Conservation (phyloP, 2,888 invertebrate genomes). For the Hypercompe scribonia region DNA sequence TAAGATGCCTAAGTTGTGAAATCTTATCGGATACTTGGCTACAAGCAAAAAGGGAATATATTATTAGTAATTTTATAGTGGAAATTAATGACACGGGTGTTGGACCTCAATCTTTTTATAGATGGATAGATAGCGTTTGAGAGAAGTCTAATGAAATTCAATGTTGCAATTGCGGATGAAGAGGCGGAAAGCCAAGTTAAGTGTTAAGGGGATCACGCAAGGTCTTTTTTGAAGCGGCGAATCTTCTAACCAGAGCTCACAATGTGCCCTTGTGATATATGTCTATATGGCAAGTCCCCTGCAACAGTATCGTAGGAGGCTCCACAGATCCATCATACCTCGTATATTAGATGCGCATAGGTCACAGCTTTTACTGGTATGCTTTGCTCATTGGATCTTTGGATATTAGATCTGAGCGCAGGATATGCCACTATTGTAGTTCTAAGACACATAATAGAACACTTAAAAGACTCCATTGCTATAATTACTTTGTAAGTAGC, state of each 20-base stretch:
- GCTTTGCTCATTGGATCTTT: no score
- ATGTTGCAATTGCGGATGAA: background rate
- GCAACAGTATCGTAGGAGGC: no score
- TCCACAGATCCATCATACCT: background rate
- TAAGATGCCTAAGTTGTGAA: background rate
- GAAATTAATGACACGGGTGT: background rate
- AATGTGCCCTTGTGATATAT: no score
- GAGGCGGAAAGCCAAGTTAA: no score
- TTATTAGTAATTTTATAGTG: background rate
- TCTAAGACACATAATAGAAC: no score
- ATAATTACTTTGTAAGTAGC: background rate
- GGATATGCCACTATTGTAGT: no score
- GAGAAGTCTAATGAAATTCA: background rate
- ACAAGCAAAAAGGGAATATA: background rate
- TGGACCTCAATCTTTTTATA: background rate
- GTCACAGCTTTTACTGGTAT: no score
- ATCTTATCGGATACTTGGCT: background rate
- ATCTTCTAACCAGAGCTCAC: background rate
- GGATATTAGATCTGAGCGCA: no score
- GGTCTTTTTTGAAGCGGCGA: background rate
- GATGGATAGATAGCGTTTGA: background rate
- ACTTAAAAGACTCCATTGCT: background rate
- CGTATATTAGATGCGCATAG: background rate
- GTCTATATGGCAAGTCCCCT: background rate
- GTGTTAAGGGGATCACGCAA: no score